phyloP scores from a whole-genome alignment of 2,888 invertebrate species.

The Thymelicus sylvestris region DNA sequence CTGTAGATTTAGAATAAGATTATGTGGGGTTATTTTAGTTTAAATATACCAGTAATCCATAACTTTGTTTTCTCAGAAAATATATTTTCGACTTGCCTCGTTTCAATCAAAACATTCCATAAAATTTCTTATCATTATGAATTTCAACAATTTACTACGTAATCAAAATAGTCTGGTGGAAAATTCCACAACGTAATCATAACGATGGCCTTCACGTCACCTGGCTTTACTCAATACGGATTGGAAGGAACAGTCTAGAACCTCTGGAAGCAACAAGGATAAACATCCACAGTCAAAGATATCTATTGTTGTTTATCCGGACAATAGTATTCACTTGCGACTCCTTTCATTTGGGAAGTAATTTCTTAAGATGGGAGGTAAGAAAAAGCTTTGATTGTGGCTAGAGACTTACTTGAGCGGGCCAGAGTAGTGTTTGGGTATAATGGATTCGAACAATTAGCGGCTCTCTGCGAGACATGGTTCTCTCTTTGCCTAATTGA shows the following conservation, averaged over 20 bases:
- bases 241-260: conserved; percentile 14
- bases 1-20: neutral
- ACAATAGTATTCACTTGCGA: conserved; percentile 30
- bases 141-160: conserved; percentile 68
- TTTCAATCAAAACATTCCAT: conserved; percentile 58
- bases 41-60: no score
- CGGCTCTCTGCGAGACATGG: neutral
- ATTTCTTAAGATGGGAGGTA: conserved; percentile 26
- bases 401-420: conserved; percentile 18
- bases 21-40: no score
- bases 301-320: conserved; percentile 18
- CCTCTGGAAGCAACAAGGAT: conserved; percentile 7
- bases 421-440: conserved; percentile 21
- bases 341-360: conserved; percentile 29
- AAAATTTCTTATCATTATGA: conserved; percentile 76
- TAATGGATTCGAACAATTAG: conserved; percentile 5
- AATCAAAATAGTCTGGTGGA: conserved; percentile 76
- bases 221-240: conserved; percentile 36
- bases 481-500: neutral
- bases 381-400: conserved; percentile 33
- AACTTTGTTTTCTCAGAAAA: no score
- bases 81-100: no score
- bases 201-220: conserved; percentile 62
- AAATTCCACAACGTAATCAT: conserved; percentile 73
- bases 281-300: conserved; percentile 27